A percentile compares a stretch with the other conserved stretches of the same genome.
Evolutionary conservation across 2,113 vertebrate species (phyloP).

Genomic region (Archocentrus centrarchus): DNA sequence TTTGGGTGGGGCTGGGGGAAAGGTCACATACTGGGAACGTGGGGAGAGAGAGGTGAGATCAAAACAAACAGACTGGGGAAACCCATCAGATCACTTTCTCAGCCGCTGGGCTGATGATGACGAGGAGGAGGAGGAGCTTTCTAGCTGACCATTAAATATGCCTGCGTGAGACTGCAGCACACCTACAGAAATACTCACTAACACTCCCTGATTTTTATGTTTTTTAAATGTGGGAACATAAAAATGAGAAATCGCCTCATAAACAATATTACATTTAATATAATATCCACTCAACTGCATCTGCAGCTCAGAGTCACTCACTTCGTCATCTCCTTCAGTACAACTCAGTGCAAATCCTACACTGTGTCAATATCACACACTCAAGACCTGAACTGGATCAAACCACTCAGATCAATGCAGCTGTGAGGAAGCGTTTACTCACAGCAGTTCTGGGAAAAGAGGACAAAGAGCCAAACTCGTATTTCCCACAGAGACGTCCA

Average conservation of each 20-base stretch:
- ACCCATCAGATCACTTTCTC: slow-evolving; percentile 38
- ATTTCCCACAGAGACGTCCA: neutral
- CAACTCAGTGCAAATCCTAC: neutral
- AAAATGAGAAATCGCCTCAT: neutral
- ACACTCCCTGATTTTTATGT: neutral
- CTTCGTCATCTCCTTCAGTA: neutral
- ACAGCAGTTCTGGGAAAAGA: neutral
- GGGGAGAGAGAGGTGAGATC: slow-evolving; percentile 43
- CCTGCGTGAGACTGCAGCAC: no score
- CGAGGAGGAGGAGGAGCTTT: neutral
- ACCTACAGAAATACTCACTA: neutral
- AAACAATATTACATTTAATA: neutral
- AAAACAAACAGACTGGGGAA: slow-evolving; percentile 64
- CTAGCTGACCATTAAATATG: neutral
- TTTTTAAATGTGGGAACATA: neutral
- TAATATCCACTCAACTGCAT: neutral
- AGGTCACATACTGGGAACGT: slow-evolving; percentile 61
- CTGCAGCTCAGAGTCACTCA: neutral
- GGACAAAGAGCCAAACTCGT: neutral
- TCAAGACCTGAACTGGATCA: neutral
- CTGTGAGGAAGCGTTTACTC: neutral
- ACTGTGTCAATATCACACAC: neutral
- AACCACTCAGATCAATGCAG: slow-evolving; percentile 17
- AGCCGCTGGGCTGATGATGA: neutral
- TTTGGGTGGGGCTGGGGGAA: slow-evolving; percentile 64